phyloP scores from a whole-genome alignment of 2,888 invertebrate genomes.

The Cacoxenus indagator region DNA sequence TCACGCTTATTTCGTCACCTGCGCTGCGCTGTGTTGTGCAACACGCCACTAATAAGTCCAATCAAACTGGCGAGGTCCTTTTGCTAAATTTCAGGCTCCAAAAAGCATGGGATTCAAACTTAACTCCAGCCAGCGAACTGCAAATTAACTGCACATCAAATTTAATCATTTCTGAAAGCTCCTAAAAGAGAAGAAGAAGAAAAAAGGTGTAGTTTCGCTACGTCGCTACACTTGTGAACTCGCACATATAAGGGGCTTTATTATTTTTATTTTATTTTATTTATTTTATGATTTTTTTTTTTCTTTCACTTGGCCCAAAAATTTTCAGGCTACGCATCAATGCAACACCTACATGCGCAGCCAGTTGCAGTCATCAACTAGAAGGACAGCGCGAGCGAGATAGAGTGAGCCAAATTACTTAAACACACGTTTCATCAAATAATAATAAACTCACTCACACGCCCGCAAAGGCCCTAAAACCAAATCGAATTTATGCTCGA shows the following conservation, averaged over 20 bases:
- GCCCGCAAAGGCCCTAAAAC: constrained; percentile 40
- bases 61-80: background rate
- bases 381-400: background rate
- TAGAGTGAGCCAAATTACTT: constrained; percentile 50
- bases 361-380: background rate
- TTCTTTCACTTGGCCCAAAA: background rate
- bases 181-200: constrained; percentile 34
- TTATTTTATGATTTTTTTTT: too few relatives aligned
- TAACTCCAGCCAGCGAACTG: constrained; percentile 34
- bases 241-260: constrained; percentile 9
- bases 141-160: constrained; percentile 68
- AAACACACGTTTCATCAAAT: constrained; percentile 49
- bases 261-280: background rate
- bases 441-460: constrained; percentile 50
- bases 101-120: background rate
- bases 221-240: constrained; percentile 16
- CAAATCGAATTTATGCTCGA: constrained; percentile 2
- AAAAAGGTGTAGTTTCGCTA: constrained; percentile 28
- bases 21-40: background rate
- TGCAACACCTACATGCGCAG: constrained; percentile 44
- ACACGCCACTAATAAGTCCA: constrained; percentile 1
- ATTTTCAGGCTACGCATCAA: background rate
- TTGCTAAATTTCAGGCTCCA: background rate
- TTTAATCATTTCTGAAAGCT: constrained; percentile 68
- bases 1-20: constrained; percentile 47